Percentiles rank a stretch among this genome's conserved stretches.
Evolutionary conservation across 2,797 vertebrate genomes (phyloP).

Genomic region (Callimico goeldii): DNA sequence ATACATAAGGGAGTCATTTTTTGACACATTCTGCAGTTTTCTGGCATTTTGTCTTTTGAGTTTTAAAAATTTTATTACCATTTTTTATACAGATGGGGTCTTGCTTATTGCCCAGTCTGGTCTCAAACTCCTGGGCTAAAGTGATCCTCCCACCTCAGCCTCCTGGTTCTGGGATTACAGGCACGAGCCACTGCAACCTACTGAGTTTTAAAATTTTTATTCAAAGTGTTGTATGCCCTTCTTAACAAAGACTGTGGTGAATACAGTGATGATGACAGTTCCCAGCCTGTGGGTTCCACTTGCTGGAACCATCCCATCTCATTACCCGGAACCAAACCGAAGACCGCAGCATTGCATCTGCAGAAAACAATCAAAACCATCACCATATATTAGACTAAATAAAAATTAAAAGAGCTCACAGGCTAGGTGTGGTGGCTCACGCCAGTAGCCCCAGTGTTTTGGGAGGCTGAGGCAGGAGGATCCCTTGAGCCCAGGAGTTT

Average conservation of each 20-base stretch:
- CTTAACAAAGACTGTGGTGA: background rate
- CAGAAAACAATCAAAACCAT: background rate
- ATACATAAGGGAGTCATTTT: background rate
- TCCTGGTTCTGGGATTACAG: background rate
- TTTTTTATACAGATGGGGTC: background rate
- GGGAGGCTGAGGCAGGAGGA: background rate
- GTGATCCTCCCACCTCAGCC: background rate
- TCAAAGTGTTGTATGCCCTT: background rate
- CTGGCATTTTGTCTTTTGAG: background rate
- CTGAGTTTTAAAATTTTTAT: background rate
- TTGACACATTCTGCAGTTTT: background rate
- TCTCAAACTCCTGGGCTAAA: background rate
- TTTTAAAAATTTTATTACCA: background rate
- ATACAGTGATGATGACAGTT: background rate
- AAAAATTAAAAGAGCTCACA: too few relatives aligned
- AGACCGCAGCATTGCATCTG: too few relatives aligned
- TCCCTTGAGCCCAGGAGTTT: background rate
- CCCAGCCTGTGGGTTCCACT: background rate
- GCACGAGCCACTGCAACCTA: background rate
- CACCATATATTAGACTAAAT: background rate
- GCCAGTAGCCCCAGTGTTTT: background rate
- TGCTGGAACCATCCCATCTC: background rate
- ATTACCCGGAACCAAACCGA: too few relatives aligned
- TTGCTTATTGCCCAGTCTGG: background rate
- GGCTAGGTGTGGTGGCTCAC: background rate